These are phyloP conservation scores for Allophyes oxyacanthae DNA, from an alignment of 2,888 invertebrate genomes.

Conservation along the genomic window DNA sequence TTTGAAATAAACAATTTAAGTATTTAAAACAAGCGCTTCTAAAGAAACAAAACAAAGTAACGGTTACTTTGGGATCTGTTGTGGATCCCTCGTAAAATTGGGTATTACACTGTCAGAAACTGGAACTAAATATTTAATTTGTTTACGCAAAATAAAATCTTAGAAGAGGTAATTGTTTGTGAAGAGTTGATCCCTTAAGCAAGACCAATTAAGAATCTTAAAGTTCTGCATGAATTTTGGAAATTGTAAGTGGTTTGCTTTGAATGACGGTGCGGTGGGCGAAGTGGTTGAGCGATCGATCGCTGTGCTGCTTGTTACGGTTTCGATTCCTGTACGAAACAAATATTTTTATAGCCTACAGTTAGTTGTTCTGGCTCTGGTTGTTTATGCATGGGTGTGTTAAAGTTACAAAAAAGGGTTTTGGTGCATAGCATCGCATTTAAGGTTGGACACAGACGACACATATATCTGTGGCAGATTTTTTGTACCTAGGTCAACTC, in stretches of 20 bases:
- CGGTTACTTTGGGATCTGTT: slow-evolving; percentile 22
- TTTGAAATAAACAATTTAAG: slow-evolving; percentile 33
- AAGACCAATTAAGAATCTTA: slow-evolving; percentile 41
- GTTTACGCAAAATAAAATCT: slow-evolving; percentile 46
- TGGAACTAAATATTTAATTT: slow-evolving; percentile 53
- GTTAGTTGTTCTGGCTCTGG: too few species aligned
- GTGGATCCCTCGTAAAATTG: slow-evolving; percentile 45
- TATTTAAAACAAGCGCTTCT: slow-evolving; percentile 26
- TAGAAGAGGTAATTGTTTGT: slow-evolving; percentile 42
- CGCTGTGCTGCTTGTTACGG: too few species aligned
- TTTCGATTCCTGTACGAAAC: too few species aligned
- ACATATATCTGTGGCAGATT: too few species aligned
- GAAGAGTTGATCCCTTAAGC: slow-evolving; percentile 38
- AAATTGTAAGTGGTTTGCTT: slow-evolving; percentile 35
- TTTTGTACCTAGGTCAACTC: too few species aligned
- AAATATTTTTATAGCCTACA: too few species aligned
- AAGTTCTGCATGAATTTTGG: slow-evolving; percentile 39
- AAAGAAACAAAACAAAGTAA: slow-evolving; percentile 37
- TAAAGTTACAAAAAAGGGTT: too few species aligned
- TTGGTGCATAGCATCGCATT: too few species aligned
- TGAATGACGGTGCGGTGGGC: slow-evolving; percentile 9
- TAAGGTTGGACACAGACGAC: too few species aligned
- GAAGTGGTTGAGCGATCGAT: too few species aligned
- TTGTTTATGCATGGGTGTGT: too few species aligned
- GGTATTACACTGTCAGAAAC: slow-evolving; percentile 50